These are phyloP conservation scores for Ctenosaura bakeri DNA, from an alignment of 2,797 vertebrate genomes.

Conservation along the genomic window DNA sequence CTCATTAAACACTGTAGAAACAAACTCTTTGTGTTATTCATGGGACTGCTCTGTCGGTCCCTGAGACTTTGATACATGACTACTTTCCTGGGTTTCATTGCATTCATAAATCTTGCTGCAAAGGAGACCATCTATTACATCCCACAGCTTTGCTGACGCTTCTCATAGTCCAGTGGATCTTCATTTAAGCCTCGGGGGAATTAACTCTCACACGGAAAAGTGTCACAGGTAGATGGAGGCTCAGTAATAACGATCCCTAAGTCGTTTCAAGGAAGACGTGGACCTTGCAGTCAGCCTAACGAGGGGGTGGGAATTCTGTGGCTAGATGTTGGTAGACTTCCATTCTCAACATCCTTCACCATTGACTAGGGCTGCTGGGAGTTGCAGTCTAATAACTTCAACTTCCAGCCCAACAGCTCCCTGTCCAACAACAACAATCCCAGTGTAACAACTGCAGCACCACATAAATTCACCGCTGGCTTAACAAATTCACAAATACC, in stretches of 20 bases:
- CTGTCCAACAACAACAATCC: no score
- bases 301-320: no score
- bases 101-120: neutral
- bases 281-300: no score
- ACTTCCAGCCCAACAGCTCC: no score
- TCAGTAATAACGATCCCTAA: neutral
- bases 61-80: constrained; percentile 32
- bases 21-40: constrained; percentile 21
- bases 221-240: neutral
- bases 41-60: neutral
- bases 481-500: no score
- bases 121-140: neutral
- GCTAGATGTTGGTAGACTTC: no score
- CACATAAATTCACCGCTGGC: no score
- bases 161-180: accelerated
- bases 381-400: no score
- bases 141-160: neutral
- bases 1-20: neutral
- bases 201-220: neutral
- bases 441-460: no score
- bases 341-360: no score
- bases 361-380: no score
- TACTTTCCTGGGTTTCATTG: constrained; percentile 37
- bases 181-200: neutral
- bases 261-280: neutral